phyloP scores from a whole-genome alignment of 2,797 vertebrate species.

The Phrynocephalus vlangalii region DNA sequence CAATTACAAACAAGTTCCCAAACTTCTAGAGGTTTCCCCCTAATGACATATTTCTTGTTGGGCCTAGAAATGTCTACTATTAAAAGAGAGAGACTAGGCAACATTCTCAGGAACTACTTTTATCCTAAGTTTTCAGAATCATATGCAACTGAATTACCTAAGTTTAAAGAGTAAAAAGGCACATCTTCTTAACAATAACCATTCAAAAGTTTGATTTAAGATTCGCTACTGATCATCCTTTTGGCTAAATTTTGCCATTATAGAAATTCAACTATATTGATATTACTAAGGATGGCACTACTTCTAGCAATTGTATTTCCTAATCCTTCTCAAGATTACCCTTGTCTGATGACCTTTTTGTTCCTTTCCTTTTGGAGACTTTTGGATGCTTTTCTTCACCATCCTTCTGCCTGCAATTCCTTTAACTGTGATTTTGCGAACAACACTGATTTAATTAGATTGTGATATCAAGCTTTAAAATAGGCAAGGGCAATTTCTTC shows the following conservation, averaged over 20 bases:
- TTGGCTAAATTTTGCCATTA: slow-evolving; percentile 5
- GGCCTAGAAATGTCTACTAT: not conserved
- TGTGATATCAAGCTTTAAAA: slow-evolving; percentile 9
- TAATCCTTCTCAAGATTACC: not conserved
- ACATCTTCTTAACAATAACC: not conserved
- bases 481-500: slow-evolving; percentile 14
- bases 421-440: slow-evolving; percentile 10
- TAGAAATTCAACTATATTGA: not conserved
- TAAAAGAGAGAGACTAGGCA: slow-evolving; percentile 14
- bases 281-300: slow-evolving; percentile 11
- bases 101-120: not conserved
- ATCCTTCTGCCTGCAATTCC: not conserved
- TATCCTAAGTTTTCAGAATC: not conserved
- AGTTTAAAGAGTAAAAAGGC: not conserved
- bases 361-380: not conserved
- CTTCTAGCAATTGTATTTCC: not conserved
- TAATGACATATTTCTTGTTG: not conserved
- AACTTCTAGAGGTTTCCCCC: not conserved
- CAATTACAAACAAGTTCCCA: slow-evolving; percentile 27
- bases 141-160: not conserved
- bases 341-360: not conserved
- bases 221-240: not conserved
- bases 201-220: not conserved
- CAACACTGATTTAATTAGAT: not conserved
- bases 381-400: not conserved